Percentiles rank a stretch among this genome's conserved stretches.
Evolutionary conservation across 2,113 vertebrate genomes (phyloP).

Genomic region (Ornithorhynchus anatinus): DNA sequence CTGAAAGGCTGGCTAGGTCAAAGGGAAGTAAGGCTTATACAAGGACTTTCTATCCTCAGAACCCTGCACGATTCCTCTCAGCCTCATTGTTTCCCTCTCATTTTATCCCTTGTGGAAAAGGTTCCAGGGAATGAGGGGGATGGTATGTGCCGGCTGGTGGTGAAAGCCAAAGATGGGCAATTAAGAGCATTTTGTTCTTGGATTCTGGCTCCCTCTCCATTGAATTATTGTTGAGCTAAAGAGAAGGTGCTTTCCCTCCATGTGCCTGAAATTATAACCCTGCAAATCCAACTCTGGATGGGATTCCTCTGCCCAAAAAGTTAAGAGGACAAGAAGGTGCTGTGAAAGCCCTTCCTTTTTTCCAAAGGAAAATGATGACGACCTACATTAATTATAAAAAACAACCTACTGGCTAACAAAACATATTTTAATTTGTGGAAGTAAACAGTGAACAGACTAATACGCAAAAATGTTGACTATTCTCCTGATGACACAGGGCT

Average conservation of each 20-base stretch:
- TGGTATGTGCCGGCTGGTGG: accelerated
- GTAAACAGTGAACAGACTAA: too few species aligned
- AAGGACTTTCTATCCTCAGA: not conserved
- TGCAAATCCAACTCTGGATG: not conserved
- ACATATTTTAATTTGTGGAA: accelerated
- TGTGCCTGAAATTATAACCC: not conserved
- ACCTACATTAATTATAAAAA: not conserved
- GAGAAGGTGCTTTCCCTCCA: not conserved
- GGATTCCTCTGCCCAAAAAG: not conserved
- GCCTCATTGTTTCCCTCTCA: too few species aligned
- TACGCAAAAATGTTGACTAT: not conserved
- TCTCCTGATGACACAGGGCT: not conserved
- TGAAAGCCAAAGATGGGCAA: not conserved
- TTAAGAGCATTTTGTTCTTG: too few species aligned
- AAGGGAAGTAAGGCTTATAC: not conserved
- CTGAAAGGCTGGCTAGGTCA: not conserved
- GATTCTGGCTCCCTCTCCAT: too few species aligned
- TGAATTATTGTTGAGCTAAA: not conserved
- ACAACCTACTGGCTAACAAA: not conserved
- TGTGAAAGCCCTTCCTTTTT: not conserved
- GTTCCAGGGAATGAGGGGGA: accelerated
- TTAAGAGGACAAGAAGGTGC: not conserved
- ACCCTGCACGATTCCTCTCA: too few species aligned
- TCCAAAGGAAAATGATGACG: not conserved
- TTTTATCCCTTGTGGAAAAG: too few species aligned